A percentile compares a stretch with the other conserved stretches of the same genome.
phyloP scores from a whole-genome alignment of 2,888 invertebrate species.

The Heliconius aoede region DNA sequence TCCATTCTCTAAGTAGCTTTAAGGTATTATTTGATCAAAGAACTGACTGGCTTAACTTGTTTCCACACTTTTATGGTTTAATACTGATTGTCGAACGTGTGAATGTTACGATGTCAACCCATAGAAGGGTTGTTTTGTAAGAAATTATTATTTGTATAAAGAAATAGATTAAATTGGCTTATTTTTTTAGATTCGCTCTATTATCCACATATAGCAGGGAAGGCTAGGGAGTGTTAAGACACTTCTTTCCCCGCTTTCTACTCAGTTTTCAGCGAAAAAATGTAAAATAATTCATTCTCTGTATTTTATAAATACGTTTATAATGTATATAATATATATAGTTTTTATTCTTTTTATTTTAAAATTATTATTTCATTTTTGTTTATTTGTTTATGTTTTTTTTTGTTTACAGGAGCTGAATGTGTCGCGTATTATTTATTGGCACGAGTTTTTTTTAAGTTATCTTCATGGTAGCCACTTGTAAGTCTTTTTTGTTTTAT shows the following conservation, averaged over 20 bases:
- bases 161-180: background rate
- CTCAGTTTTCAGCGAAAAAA: no score
- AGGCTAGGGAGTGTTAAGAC: background rate
- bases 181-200: background rate
- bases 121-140: slow-evolving; percentile 20
- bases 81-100: background rate
- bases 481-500: slow-evolving; percentile 77
- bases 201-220: background rate
- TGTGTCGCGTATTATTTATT: slow-evolving; percentile 61
- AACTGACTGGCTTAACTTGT: slow-evolving; percentile 10
- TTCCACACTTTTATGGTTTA: slow-evolving; percentile 19
- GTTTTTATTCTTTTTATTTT: background rate
- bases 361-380: slow-evolving; percentile 46
- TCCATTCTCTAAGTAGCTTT: slow-evolving; percentile 12
- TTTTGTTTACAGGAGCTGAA: slow-evolving; percentile 73
- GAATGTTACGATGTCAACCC: slow-evolving; percentile 7
- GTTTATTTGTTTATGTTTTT: slow-evolving; percentile 60
- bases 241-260: no score
- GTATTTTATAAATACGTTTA: no score
- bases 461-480: slow-evolving; percentile 82
- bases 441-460: slow-evolving; percentile 69
- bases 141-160: background rate
- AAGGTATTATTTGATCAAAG: slow-evolving; percentile 7
- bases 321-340: background rate
- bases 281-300: no score